Evolutionary conservation across 92 coral and sea anemone genomes (phyloP).

Genomic region (Micromussa lordhowensis): DNA sequence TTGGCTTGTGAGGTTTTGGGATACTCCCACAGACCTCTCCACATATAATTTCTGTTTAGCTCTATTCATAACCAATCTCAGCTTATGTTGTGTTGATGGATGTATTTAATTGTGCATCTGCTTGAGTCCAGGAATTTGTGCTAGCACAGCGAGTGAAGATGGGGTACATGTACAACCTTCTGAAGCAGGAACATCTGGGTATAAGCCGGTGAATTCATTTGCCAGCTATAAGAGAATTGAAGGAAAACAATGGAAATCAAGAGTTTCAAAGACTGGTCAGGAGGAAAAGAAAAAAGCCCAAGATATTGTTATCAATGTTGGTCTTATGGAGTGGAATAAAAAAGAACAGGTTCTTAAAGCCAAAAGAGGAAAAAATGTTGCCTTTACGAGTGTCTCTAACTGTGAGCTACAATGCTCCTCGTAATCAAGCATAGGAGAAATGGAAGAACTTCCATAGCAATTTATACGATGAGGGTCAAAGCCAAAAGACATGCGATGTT

Average conservation of each 20-base stretch:
- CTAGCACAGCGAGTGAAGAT: neutral
- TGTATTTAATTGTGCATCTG: constrained; percentile 1
- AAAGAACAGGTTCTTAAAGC: constrained; percentile 53
- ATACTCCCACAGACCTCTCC: too few species aligned
- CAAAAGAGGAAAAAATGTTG: constrained; percentile 64
- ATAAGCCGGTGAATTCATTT: constrained; percentile 6
- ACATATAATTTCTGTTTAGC: too few species aligned
- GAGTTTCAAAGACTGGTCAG: constrained; percentile 50
- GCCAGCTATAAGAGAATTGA: constrained; percentile 28
- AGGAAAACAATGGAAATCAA: constrained; percentile 60
- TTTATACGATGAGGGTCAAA: constrained; percentile 49
- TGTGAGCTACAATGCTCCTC: constrained; percentile 19
- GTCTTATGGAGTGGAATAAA: constrained; percentile 65
- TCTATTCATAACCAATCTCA: too few species aligned
- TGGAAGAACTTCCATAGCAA: constrained; percentile 68
- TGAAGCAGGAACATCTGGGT: constrained; percentile 12
- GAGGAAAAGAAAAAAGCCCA: constrained; percentile 28
- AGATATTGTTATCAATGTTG: constrained; percentile 57
- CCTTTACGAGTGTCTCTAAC: constrained; percentile 53
- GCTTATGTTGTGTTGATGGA: neutral
- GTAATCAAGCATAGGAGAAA: constrained; percentile 55
- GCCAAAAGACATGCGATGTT: too few species aligned
- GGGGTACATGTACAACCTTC: neutral
- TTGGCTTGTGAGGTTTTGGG: too few species aligned
- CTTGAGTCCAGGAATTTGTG: constrained; percentile 1